Conservation (phyloP, 2,888 invertebrate species). For the Dicyrtoma fusca region DNA sequence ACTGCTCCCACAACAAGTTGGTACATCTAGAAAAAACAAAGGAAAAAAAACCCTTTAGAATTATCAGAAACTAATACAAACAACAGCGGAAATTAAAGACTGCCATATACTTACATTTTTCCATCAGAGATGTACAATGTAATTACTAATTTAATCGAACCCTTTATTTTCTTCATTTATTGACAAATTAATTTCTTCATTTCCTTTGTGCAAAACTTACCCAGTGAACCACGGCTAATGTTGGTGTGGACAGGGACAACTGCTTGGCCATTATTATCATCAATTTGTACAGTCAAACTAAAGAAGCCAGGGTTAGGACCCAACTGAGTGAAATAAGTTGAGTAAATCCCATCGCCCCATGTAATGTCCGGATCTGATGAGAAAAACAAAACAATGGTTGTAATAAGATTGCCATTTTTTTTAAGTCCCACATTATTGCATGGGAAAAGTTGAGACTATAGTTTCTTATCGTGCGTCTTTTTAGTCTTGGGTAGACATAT, state of each 20-base stretch:
- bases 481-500: not conserved
- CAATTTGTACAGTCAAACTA: slow-evolving; percentile 58
- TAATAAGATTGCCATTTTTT: not conserved
- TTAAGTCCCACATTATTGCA: slow-evolving; percentile 4
- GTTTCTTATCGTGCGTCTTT: not conserved
- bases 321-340: slow-evolving; percentile 59
- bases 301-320: slow-evolving; percentile 57
- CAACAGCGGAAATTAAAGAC: slow-evolving; percentile 15
- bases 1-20: slow-evolving; percentile 57
- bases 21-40: slow-evolving; percentile 42
- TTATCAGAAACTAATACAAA: not conserved
- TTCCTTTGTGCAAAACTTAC: slow-evolving; percentile 39
- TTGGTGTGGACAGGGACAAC: slow-evolving; percentile 56
- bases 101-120: not conserved
- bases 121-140: slow-evolving; percentile 1
- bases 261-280: slow-evolving; percentile 57
- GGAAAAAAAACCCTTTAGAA: not conserved
- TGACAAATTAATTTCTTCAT: slow-evolving; percentile 4
- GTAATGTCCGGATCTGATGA: slow-evolving; percentile 59
- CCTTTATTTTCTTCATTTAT: not conserved
- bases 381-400: slow-evolving; percentile 3
- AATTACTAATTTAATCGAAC: not conserved
- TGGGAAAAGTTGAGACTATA: slow-evolving; percentile 9
- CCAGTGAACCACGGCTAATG: slow-evolving; percentile 52
- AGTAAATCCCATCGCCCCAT: slow-evolving; percentile 61